Conservation (phyloP, 2,797 vertebrate species). For the Rhinophrynus dorsalis region DNA sequence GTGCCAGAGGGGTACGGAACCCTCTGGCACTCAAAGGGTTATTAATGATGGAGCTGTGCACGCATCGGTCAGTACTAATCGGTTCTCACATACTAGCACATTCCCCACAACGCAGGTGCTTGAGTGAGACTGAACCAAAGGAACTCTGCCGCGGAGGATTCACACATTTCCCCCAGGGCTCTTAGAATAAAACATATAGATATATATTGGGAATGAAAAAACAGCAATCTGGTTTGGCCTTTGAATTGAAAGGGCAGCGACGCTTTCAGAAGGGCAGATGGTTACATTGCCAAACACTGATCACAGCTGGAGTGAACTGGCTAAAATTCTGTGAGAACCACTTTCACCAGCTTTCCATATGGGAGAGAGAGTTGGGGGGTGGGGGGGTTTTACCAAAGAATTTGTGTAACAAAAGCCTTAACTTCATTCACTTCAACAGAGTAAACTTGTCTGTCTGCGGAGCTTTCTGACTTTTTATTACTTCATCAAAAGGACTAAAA, state of each 20-base stretch:
- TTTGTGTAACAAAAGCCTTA: conserved; percentile 38
- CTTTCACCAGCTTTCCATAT: conserved; percentile 57
- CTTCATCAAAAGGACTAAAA: no score
- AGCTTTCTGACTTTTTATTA: conserved; percentile 1
- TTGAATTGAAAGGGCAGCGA: conserved; percentile 51
- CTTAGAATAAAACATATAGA: no score
- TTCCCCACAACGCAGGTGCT: no score
- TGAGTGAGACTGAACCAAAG: no score
- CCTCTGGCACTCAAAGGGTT: no score
- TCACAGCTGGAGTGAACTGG: conserved; percentile 62
- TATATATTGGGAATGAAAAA: conserved; percentile 33
- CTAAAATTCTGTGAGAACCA: conserved; percentile 53
- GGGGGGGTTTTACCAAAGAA: conserved; percentile 42
- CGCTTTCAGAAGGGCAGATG: conserved; percentile 61
- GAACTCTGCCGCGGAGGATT: no score
- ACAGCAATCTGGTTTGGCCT: conserved; percentile 37
- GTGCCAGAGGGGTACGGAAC: no score
- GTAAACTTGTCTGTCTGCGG: background rate
- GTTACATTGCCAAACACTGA: conserved; percentile 54
- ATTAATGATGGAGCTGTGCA: no score
- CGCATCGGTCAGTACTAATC: no score
- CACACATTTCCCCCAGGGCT: no score
- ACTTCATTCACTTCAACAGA: conserved; percentile 2
- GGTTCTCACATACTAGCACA: no score
- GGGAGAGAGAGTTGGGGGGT: conserved; percentile 48